Base-by-base conservation (phyloP, 1,140 invertebrate species). In the Atta colombica region DNA sequence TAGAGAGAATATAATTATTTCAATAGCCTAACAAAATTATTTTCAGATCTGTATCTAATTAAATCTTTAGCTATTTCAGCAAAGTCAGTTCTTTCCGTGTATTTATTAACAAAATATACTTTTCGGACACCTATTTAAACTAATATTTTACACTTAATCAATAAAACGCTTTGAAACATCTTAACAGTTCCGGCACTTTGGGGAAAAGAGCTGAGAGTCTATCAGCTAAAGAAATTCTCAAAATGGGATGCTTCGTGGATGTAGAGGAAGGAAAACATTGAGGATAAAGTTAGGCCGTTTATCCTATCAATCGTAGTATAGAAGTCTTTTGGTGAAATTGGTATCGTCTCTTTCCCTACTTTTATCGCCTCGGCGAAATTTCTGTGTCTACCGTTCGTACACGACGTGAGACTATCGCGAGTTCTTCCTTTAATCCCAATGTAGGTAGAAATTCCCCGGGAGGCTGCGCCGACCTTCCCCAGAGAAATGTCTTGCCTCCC, bases 271-370 rank as follows among this genome's bases (percentile, higher is more conserved):
- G 18, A 12, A 31, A 18, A 61, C 35, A 18, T 8, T 14, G 16
- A n/a, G 16, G 16, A 31, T 55, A 65, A 49, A 28, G 35, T 69
- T 63, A 45, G 25, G 21, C 35, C 14, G 49, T 58, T 58, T 61
- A 74, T 3, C 12, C 39, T 74, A 84, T 28, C 55, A 63, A 53
- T 61, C 82, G 82, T 12, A 74, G 82, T 12, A 74, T 68, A 12
- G 77, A 51, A 90, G 65, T 72, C 78, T 90, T 63, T 90, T 35
- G 28, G 45, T 58, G 82, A 91, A 90, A 91, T 91, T 90, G 81
- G 86, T 88, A 82, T 81, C 80, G 71, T 58, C 39, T 85, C 60
- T 65, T 55, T 77, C 35, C 28, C 55, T 58, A 58, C 75, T 90
- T 77, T 85, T 81, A 75, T 85, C 86, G 77, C 77, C 69, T 63